Percentiles rank a stretch among this genome's conserved stretches.
These are phyloP conservation scores for Corythornis leucogaster DNA, from an alignment of 2,797 vertebrate genomes.

Conservation along the genomic window DNA sequence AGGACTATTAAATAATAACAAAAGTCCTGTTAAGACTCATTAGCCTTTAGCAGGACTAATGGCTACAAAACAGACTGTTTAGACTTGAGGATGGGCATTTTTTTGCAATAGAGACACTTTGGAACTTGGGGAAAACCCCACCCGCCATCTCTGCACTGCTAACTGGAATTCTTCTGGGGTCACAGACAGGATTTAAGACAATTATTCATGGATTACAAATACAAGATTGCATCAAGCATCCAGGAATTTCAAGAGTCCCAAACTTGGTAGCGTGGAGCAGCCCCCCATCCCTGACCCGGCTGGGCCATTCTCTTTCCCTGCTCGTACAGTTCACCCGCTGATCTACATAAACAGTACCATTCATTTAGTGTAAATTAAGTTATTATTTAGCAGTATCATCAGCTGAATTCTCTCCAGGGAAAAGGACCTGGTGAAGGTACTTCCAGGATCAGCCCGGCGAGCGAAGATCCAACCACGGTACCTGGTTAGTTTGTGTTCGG, in stretches of 20 bases:
- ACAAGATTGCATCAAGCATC: neutral
- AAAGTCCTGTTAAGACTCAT: neutral
- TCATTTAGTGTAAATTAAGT: too few species aligned
- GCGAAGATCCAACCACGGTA: rapidly evolving
- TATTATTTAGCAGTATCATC: too few species aligned
- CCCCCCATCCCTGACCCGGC: neutral
- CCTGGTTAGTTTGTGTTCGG: neutral
- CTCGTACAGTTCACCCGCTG: rapidly evolving
- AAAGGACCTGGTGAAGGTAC: neutral
- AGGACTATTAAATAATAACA: neutral
- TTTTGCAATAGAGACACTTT: neutral
- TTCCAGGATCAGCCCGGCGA: neutral
- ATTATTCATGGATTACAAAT: neutral
- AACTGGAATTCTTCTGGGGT: neutral
- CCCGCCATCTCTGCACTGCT: too few species aligned
- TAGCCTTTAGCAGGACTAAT: neutral
- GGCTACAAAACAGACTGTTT: neutral
- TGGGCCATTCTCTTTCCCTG: neutral
- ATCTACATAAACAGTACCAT: too few species aligned
- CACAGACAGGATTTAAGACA: neutral
- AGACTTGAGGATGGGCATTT: neutral
- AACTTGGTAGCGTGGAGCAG: rapidly evolving
- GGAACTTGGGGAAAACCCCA: neutral
- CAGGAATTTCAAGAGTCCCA: neutral
- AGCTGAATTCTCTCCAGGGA: neutral